Evolutionary conservation across 2,797 vertebrate genomes (phyloP).

Genomic region (Schizopygopsis pylzovi): DNA sequence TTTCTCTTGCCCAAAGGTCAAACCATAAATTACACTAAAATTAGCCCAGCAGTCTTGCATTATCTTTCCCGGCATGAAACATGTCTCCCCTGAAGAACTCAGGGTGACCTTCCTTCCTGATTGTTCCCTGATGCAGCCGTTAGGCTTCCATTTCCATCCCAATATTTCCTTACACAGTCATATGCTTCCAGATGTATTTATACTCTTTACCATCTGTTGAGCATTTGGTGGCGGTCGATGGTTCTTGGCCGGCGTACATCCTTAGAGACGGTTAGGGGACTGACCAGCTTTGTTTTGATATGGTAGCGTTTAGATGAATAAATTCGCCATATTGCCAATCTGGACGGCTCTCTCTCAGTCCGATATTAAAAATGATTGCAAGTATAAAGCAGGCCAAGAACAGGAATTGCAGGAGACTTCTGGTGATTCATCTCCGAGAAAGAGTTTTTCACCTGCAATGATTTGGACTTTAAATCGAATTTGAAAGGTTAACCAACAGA

Average conservation of each 20-base stretch:
- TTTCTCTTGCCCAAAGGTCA: slow-evolving; percentile 70
- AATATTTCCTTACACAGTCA: slow-evolving; percentile 60
- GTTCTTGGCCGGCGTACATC: slow-evolving; percentile 59
- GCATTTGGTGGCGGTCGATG: slow-evolving; percentile 67
- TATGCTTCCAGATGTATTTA: slow-evolving; percentile 71
- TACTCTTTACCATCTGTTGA: slow-evolving; percentile 75
- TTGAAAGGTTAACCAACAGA: slow-evolving; percentile 44
- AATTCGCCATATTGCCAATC: slow-evolving; percentile 58
- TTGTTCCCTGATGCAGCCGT: slow-evolving; percentile 69
- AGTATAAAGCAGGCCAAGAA: slow-evolving; percentile 36
- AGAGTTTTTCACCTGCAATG: slow-evolving; percentile 33
- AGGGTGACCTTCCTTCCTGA: slow-evolving; percentile 77
- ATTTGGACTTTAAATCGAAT: slow-evolving; percentile 22
- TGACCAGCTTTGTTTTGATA: slow-evolving; percentile 63
- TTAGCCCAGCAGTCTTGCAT: slow-evolving; percentile 79
- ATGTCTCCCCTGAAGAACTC: slow-evolving; percentile 72
- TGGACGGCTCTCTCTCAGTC: slow-evolving; percentile 35
- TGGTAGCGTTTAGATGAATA: slow-evolving; percentile 59
- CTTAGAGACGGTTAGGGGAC: slow-evolving; percentile 61
- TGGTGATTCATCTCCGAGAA: not conserved
- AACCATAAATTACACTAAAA: slow-evolving; percentile 77
- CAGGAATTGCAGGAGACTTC: not conserved
- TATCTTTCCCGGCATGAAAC: slow-evolving; percentile 77
- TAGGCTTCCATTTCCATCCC: slow-evolving; percentile 61
- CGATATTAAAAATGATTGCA: slow-evolving; percentile 50